Evolutionary conservation across 2,888 invertebrate genomes (phyloP), one percentile per base, ranked within the genome.

Genomic region (Nemapogon koenigi): DNA sequence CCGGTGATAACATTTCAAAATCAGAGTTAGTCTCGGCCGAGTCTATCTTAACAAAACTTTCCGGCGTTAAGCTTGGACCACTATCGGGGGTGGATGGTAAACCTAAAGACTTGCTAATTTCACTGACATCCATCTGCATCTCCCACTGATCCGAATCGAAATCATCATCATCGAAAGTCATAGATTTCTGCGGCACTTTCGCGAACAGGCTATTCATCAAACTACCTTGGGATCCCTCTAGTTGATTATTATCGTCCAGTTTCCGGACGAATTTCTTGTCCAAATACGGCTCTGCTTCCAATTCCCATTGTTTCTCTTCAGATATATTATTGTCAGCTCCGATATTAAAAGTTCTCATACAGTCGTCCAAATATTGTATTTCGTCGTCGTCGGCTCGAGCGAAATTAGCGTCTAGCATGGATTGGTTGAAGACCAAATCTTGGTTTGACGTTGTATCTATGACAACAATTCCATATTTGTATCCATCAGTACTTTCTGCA

Each of bases 391-490:
- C 55, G 37, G 51, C 54, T 28, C 53, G 43, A 4, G 81, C 84
- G 38, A 81, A 59, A 47, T 81, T 81, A 3, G 69, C 57, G 36
- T 82, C 76, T 3, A 83, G 51, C 52, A 84, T 57, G 27, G 67
- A 45, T 41, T 69, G 55, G 47, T 83, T 83, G n/a, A 83, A 59
- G 3, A 81, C 44, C 2, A 75, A 35, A 44, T 78, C 71, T 27
- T 62, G 48, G 2, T 62, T 55, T 1, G 52, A 50, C 35, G 59
- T 64, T 1, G 78, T 79, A 43, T 83, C 83, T 35, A 82, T 59
- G 10, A 84, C 46, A 13, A 67, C 52, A 1, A 83, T 60, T 0
- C 68, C 70, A 53, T 83, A 83, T 50, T 75, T 82, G 33, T 67
- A 51, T 1, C 76, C 79, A 4, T 54, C 66, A 0, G 78, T 73